Conservation (phyloP, 2,797 vertebrate genomes). For the Masticophis lateralis region DNA sequence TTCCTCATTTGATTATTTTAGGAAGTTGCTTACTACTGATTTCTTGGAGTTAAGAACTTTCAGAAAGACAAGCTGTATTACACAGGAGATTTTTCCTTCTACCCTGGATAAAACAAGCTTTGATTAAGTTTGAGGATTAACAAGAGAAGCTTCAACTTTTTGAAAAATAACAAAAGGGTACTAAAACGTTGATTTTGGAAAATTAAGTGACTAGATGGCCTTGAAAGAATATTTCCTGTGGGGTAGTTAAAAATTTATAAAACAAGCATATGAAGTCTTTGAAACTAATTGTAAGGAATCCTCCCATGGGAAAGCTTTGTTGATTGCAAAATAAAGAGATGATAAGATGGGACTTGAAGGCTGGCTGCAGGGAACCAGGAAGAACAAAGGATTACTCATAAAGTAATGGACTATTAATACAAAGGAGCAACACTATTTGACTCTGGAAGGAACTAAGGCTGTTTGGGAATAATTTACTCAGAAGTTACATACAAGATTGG, state of each 20-base stretch:
- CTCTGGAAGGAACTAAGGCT: background rate
- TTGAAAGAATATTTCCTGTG: background rate
- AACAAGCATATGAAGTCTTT: background rate
- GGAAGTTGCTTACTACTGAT: background rate
- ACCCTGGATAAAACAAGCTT: background rate
- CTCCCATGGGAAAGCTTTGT: background rate
- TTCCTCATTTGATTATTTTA: background rate
- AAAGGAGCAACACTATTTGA: background rate
- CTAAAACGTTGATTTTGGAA: background rate
- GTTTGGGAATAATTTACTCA: background rate
- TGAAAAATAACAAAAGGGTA: background rate
- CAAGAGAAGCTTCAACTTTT: background rate
- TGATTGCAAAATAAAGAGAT: background rate
- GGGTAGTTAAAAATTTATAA: background rate
- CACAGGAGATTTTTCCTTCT: background rate
- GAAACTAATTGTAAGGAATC: background rate
- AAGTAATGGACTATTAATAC: background rate
- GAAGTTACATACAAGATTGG: background rate
- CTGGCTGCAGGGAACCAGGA: background rate
- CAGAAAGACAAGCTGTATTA: background rate
- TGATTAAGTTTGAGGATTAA: background rate
- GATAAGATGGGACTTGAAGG: background rate
- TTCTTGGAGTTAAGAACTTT: background rate
- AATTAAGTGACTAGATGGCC: background rate
- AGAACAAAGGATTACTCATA: background rate